A percentile compares a stretch with the other conserved stretches of the same genome.
phyloP scores from a whole-genome alignment of 2,113 vertebrate genomes.

The Erinaceus europaeus region DNA sequence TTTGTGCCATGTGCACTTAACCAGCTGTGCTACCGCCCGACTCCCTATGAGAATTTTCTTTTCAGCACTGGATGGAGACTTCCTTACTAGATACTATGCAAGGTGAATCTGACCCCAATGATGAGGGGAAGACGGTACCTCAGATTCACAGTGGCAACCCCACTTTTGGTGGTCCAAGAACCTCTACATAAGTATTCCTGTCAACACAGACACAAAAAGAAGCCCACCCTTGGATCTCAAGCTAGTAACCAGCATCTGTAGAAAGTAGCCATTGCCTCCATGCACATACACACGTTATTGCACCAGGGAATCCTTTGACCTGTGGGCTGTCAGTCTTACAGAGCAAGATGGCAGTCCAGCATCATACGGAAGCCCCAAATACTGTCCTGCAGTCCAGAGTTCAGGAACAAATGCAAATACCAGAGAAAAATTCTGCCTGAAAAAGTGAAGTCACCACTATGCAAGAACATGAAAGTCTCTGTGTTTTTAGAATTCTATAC shows the following conservation, averaged over 20 bases:
- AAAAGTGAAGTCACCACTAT: not conserved
- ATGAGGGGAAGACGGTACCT: too few relatives aligned
- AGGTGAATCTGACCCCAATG: not conserved
- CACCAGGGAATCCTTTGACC: not conserved
- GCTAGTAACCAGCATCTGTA: not conserved
- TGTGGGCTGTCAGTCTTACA: not conserved
- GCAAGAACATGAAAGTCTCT: accelerated
- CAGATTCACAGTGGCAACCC: not conserved
- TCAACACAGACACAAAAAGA: accelerated
- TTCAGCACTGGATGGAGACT: not conserved
- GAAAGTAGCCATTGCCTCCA: not conserved
- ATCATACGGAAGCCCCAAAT: not conserved
- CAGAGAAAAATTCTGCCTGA: not conserved
- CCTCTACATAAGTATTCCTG: too few relatives aligned
- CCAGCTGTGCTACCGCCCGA: too few relatives aligned
- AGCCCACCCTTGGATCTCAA: not conserved
- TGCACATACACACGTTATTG: not conserved
- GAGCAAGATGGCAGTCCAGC: not conserved
- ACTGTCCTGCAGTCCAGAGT: not conserved
- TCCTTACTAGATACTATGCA: not conserved
- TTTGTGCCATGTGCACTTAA: too few relatives aligned
- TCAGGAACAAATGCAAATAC: not conserved
- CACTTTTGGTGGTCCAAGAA: accelerated
- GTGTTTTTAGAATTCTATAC: not conserved
- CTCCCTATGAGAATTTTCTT: too few relatives aligned